These are phyloP conservation scores for Cryptus viduatorius DNA, from an alignment of 2,888 invertebrate species.

Conservation along the genomic window DNA sequence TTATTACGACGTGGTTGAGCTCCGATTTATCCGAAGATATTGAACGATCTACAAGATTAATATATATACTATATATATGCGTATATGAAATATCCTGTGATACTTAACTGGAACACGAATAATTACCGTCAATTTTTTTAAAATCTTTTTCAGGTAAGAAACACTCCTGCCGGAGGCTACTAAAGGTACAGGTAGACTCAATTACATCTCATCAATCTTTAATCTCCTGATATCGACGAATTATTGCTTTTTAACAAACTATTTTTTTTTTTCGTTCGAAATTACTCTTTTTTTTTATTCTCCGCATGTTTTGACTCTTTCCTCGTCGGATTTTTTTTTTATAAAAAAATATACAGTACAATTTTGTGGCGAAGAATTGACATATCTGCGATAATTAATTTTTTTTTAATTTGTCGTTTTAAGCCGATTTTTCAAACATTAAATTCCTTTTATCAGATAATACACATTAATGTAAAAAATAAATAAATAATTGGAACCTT, in stretches of 20 bases:
- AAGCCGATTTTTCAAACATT: too few species aligned
- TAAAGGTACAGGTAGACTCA: slow-evolving; percentile 13
- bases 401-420: too few species aligned
- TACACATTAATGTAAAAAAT: too few species aligned
- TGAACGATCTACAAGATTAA: slow-evolving; percentile 10
- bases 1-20: neutral
- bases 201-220: neutral
- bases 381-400: too few species aligned
- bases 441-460: too few species aligned
- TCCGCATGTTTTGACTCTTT: too few species aligned
- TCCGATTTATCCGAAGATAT: slow-evolving; percentile 7
- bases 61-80: neutral
- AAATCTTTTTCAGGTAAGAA: slow-evolving; percentile 71
- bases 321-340: too few species aligned
- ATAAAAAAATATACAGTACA: too few species aligned
- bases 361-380: too few species aligned
- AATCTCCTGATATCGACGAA: neutral
- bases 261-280: neutral
- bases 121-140: slow-evolving; percentile 29
- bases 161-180: slow-evolving; percentile 9
- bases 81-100: slow-evolving; percentile 8
- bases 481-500: too few species aligned
- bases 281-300: too few species aligned
- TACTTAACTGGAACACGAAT: slow-evolving; percentile 3
- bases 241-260: neutral